phyloP scores from a whole-genome alignment of 23 tunicate species.

The Trididemnum nubilum region DNA sequence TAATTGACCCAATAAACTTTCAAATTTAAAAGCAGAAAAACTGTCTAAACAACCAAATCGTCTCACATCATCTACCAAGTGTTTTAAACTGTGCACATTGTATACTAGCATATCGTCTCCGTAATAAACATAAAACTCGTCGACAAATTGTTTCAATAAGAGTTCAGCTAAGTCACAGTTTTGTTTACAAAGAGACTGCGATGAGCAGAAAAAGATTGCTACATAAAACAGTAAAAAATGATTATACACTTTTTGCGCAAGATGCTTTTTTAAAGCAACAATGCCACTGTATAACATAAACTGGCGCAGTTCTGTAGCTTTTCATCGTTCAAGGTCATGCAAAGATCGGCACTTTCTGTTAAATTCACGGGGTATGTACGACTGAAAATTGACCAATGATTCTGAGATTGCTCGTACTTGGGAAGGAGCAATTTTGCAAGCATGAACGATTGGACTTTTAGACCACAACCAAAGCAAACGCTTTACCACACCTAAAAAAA shows the following conservation, averaged over 20 bases:
- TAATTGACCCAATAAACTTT: slow-evolving; percentile 38
- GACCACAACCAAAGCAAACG: neutral
- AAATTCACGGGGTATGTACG: slow-evolving; percentile 38
- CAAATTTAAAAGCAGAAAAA: slow-evolving; percentile 54
- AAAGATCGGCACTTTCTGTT: slow-evolving; percentile 38
- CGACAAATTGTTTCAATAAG: slow-evolving; percentile 20
- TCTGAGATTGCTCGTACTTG: slow-evolving; percentile 9
- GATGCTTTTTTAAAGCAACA: slow-evolving; percentile 7
- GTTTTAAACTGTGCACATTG: slow-evolving; percentile 41
- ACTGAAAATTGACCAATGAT: neutral
- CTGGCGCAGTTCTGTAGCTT: slow-evolving; percentile 47
- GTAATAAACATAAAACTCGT: slow-evolving; percentile 16
- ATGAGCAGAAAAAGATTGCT: slow-evolving; percentile 5
- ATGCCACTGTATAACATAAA: slow-evolving; percentile 44
- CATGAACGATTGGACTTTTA: neutral
- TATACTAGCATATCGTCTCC: slow-evolving; percentile 34
- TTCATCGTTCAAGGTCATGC: slow-evolving; percentile 47
- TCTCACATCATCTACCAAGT: slow-evolving; percentile 39
- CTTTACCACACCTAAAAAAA: slow-evolving; percentile 14
- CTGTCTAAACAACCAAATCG: slow-evolving; percentile 40
- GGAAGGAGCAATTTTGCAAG: neutral
- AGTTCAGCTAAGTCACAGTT: slow-evolving; percentile 28
- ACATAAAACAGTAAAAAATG: slow-evolving; percentile 48
- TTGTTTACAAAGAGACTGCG: neutral
- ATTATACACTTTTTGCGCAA: slow-evolving; percentile 26